phyloP scores from a whole-genome alignment of 2,797 vertebrate genomes.

The Holocentrus rufus region DNA sequence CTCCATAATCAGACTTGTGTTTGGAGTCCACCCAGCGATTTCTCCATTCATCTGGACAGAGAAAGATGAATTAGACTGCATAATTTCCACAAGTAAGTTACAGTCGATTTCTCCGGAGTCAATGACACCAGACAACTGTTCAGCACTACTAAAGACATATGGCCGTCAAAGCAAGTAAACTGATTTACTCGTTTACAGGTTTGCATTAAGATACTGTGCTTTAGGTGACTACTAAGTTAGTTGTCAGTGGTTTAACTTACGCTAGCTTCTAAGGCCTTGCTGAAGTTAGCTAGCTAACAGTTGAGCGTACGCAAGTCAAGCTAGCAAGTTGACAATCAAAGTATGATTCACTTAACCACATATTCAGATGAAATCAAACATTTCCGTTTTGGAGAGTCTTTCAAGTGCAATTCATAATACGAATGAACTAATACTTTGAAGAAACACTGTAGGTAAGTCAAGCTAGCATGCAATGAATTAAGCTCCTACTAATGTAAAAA shows the following conservation, averaged over 20 bases:
- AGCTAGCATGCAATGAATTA: slow-evolving; percentile 37
- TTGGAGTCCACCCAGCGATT: slow-evolving; percentile 91
- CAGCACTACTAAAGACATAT: background rate
- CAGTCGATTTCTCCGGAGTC: background rate
- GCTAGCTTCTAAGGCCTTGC: slow-evolving; percentile 27
- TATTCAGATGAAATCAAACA: background rate
- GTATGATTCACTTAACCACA: background rate
- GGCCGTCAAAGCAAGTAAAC: background rate
- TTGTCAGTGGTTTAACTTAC: slow-evolving; percentile 3
- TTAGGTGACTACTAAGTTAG: too few species aligned
- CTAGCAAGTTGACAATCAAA: background rate
- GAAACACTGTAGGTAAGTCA: background rate
- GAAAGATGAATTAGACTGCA: background rate
- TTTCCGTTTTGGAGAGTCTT: background rate
- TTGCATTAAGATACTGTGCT: too few species aligned
- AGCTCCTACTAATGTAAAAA: background rate
- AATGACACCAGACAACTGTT: background rate
- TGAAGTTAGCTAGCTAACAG: slow-evolving; percentile 16
- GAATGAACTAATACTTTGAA: background rate
- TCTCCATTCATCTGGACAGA: slow-evolving; percentile 86
- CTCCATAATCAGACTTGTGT: slow-evolving; percentile 94
- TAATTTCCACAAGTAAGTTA: background rate
- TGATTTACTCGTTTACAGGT: background rate
- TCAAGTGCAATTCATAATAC: background rate
- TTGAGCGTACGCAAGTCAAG: background rate